phyloP scores from a whole-genome alignment of 2,888 invertebrate genomes.

The Synergus gifuensis region DNA sequence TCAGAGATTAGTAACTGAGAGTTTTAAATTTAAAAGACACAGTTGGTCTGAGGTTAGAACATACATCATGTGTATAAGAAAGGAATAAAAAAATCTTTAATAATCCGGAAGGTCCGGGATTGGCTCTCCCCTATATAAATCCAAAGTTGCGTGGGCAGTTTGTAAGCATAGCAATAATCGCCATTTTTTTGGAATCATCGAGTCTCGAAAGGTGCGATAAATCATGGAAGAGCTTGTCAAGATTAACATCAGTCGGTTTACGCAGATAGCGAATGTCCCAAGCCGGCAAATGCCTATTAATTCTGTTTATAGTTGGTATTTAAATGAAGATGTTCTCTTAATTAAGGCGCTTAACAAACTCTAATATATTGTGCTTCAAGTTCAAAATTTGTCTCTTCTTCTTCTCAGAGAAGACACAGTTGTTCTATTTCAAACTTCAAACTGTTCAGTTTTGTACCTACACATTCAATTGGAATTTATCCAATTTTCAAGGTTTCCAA shows the following conservation, averaged over 20 bases:
- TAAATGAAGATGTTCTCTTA: no score
- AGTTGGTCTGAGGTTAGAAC: background rate
- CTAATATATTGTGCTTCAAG: no score
- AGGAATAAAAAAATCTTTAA: background rate
- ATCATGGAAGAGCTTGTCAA: constrained; percentile 20
- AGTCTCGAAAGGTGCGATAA: constrained; percentile 19
- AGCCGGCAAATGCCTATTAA: background rate
- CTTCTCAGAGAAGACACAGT: no score
- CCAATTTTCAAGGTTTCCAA: no score
- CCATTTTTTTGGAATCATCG: constrained; percentile 33
- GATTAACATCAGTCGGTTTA: background rate
- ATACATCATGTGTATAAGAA: background rate
- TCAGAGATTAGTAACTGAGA: constrained; percentile 7
- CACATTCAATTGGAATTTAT: no score
- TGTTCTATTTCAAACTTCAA: no score
- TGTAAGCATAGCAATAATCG: constrained; percentile 26
- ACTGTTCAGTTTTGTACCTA: no score
- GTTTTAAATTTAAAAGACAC: constrained; percentile 7
- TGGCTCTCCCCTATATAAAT: background rate
- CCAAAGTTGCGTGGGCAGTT: constrained; percentile 19
- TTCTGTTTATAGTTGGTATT: background rate
- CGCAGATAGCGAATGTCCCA: constrained; percentile 8
- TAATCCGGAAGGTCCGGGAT: constrained; percentile 2
- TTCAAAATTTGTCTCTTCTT: no score
- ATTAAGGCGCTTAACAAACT: no score